Evolutionary conservation across 2,113 vertebrate species (phyloP).

Genomic region (Irena cyanogastra): DNA sequence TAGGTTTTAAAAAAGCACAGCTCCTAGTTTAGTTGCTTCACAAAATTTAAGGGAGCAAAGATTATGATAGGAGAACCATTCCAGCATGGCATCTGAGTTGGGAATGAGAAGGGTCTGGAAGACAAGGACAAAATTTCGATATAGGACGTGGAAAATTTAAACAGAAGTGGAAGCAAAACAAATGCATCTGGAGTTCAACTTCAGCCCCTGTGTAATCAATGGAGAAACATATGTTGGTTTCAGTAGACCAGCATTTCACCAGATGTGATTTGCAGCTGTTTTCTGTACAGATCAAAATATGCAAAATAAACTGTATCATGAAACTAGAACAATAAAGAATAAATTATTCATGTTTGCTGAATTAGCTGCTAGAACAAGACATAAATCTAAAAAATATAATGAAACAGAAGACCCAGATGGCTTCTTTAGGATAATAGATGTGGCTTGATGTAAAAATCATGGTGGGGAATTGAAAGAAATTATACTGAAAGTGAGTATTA

Average conservation of each 20-base stretch:
- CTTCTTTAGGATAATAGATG: background rate
- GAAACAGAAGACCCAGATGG: background rate
- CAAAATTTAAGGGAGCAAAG: background rate
- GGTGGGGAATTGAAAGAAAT: background rate
- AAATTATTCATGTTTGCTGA: background rate
- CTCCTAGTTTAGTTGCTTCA: rapidly evolving
- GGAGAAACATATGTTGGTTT: background rate
- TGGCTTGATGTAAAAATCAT: background rate
- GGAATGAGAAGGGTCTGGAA: background rate
- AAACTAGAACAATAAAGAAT: background rate
- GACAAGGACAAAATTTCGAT: background rate
- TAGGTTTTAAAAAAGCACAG: background rate
- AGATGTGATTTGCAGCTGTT: background rate
- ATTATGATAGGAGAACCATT: background rate
- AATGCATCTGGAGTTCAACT: background rate
- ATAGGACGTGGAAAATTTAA: background rate
- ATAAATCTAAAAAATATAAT: background rate
- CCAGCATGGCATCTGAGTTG: background rate
- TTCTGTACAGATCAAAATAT: background rate
- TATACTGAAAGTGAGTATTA: background rate
- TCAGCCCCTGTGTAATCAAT: background rate
- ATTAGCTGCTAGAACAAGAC: background rate
- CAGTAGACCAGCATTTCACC: background rate
- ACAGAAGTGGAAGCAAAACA: background rate
- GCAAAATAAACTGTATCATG: background rate